Evolutionary conservation across 1,140 invertebrate genomes (phyloP), one percentile per base, ranked within the genome.

Genomic region (Drosophila mauritiana): DNA sequence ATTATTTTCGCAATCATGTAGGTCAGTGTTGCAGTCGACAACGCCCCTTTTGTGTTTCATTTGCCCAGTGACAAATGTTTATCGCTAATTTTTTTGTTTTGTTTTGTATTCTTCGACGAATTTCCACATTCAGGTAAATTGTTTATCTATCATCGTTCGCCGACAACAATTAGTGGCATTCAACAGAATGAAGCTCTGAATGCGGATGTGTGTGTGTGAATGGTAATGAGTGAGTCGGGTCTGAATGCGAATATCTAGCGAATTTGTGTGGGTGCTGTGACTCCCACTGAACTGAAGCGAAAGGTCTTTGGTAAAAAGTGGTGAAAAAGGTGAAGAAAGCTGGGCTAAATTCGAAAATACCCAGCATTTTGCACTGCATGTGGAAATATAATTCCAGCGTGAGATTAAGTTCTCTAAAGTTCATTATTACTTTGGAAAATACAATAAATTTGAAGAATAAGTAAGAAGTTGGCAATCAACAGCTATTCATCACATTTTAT

Each of bases 161-260:
- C 42, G 39, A 27, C 59, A 75, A 76, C 81, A 84, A 75, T 83
- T 70, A 54, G 43, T 55, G 57, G n/a, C 81, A 84, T 83, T 84
- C 76, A 84, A 27, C 53, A 42, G 58, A 8, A 40, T 40, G 34
- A 6, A 51, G 40, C 37, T 34, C 27, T 52, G 68, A 72, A 70
- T 39, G 39, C 34, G 56, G 57, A 36, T 52, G 65, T 58, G 20
- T 17, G 61, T 72, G 54, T 64, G 40, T 34, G 36, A 62, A 40
- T 62, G 58, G 22, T 62, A 62, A 62, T 62, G 58, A 62, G 34
- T n/a, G 58, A 15, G 20, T 53, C 15, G 31, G 22, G 25, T 17
- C 54, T 31, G 31, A 55, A 13, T 56, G 49, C 15, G 22, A 53
- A 53, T 37, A 54, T 39, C n/a, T 15, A 54, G 13, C 11, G n/a